Evolutionary conservation across 2,888 invertebrate species (phyloP), one percentile per base, ranked within the genome.

Genomic region (Poecilus cupreus): DNA sequence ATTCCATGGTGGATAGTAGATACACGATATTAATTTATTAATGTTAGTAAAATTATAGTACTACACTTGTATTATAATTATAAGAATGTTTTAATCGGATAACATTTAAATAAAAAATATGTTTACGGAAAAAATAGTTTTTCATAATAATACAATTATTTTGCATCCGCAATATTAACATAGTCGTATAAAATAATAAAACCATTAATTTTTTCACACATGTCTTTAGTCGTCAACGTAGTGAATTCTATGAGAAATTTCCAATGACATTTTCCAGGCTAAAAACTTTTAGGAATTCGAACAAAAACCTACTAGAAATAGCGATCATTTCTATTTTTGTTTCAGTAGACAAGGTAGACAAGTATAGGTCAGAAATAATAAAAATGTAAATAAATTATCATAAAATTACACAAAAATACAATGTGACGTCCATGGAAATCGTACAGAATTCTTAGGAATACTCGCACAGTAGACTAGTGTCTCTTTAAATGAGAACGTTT

Each of bases 331-430:
- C 60, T 60, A 60, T 60, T 60, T 60, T 60, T 60, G 26, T 2
- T 60, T 26, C 6, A 5, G 0, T 22, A 6, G 60, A 26, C 60
- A 60, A 60, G 60, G 60, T 26, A 60, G 60, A 24, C 57, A 22
- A 26, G 57, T 60, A 60, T 60, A 60, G 60, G 60, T 60, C 13
- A 26, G 26, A 32, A 60, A 60, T 26, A 13, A 13, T 60, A 60
- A n/a, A 60, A 60, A 60, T 60, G 26, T 60, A n/a, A 60, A 60
- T 60, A 13, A 5, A 54, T 60, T 22, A 26, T 5, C 60, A 60
- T 60, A 22, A 22, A 24, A 13, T 60, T 26, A 26, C 8, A 60
- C 8, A 26, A 60, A 60, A 60, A 60, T 13, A 60, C 11, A 3
- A 24, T 13, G 5, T 60, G 60, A 60, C 60, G 60, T 60, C 13